Evolutionary conservation across 1,140 invertebrate genomes (phyloP).

Genomic region (Sipha flava): DNA sequence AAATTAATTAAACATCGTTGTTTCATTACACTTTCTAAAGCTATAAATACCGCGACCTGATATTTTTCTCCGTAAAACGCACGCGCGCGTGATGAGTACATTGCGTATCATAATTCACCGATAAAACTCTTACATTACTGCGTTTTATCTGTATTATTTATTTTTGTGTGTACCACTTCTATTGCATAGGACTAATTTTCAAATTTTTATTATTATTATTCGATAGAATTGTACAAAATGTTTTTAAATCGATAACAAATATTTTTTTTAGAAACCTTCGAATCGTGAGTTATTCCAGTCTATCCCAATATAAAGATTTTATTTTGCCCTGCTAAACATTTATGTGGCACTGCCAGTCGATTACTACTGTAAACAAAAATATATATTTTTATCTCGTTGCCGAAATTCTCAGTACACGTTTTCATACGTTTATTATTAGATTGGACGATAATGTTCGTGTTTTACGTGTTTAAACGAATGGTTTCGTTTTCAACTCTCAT

Average conservation of each 20-base stretch:
- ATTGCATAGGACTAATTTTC: neutral
- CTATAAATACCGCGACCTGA: neutral
- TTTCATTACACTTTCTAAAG: neutral
- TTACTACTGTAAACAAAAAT: neutral
- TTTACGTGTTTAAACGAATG: neutral
- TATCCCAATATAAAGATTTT: neutral
- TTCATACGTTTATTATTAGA: neutral
- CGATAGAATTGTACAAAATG: neutral
- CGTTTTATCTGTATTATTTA: neutral
- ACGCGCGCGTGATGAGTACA: neutral
- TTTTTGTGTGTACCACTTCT: neutral
- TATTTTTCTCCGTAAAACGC: neutral
- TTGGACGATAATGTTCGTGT: neutral
- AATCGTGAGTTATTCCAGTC: neutral
- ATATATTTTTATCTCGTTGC: neutral
- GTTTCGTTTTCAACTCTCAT: too few relatives aligned
- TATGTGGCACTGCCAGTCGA: neutral
- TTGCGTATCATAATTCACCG: neutral
- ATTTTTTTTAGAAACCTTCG: neutral
- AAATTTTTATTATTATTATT: neutral
- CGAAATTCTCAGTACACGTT: neutral
- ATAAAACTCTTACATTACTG: neutral
- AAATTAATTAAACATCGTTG: neutral
- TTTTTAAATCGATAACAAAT: neutral
- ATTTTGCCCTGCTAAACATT: neutral